Conservation (phyloP, 2,113 vertebrate species). For the Elgaria multicarinata region DNA sequence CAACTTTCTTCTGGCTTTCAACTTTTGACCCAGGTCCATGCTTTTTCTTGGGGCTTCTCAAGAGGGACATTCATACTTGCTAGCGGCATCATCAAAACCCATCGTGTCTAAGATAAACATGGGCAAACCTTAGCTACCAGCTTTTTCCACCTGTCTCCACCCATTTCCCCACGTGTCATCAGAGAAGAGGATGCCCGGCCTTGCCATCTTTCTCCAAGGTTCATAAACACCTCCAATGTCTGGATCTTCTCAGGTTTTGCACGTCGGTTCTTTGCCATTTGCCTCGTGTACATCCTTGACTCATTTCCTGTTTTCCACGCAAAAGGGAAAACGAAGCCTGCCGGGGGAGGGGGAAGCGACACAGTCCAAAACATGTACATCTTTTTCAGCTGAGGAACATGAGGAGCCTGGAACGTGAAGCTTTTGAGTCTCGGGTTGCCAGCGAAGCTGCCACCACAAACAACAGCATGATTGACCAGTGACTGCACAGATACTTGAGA, state of each 20-base stretch:
- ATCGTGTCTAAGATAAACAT: neutral
- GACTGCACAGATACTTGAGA: neutral
- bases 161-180: neutral
- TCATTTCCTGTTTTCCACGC: conserved; percentile 45
- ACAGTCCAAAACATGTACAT: conserved; percentile 9
- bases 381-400: neutral
- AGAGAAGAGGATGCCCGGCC: neutral
- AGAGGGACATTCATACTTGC: neutral
- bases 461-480: neutral
- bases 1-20: neutral
- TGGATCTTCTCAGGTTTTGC: rapidly evolving
- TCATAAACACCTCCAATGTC: conserved; percentile 1
- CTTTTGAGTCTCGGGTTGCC: conserved; percentile 12
- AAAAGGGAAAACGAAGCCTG: conserved; percentile 34
- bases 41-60: neutral
- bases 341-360: neutral
- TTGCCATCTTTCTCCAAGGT: conserved; percentile 15
- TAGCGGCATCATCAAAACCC: rapidly evolving
- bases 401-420: neutral
- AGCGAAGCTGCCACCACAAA: conserved; percentile 37
- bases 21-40: neutral
- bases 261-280: neutral
- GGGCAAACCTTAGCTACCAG: neutral
- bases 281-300: conserved; percentile 25
- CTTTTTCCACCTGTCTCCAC: conserved; percentile 28